Conservation (phyloP, 1,140 invertebrate species). For the Calosoma granatense region DNA sequence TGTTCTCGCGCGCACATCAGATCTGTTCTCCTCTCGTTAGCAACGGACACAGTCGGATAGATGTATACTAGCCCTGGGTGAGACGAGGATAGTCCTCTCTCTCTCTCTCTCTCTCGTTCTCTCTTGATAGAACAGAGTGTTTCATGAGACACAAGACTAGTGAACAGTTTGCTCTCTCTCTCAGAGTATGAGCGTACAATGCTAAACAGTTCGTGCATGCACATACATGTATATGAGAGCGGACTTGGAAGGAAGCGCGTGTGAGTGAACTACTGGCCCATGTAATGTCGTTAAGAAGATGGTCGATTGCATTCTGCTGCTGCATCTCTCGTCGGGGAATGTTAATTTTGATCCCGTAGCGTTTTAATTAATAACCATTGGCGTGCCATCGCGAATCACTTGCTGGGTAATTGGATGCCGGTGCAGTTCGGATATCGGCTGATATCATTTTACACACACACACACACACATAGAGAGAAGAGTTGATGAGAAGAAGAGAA, state of each 20-base stretch:
- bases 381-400: background rate
- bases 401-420: background rate
- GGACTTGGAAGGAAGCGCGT: background rate
- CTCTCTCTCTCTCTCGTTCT: too few relatives aligned
- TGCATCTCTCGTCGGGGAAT: background rate
- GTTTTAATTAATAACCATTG: background rate
- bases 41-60: background rate
- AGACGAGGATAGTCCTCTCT: too few relatives aligned
- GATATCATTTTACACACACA: too few relatives aligned
- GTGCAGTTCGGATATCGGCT: background rate
- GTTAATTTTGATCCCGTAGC: background rate
- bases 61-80: background rate
- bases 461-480: too few relatives aligned
- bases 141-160: too few relatives aligned
- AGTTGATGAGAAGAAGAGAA: too few relatives aligned
- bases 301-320: background rate
- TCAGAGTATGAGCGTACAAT: background rate
- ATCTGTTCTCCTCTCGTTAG: too few relatives aligned
- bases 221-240: background rate
- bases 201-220: background rate
- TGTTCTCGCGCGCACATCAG: too few relatives aligned
- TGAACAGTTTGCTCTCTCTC: too few relatives aligned
- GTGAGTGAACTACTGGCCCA: background rate
- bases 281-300: background rate
- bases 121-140: too few relatives aligned